These are phyloP conservation scores for Gerris lacustris DNA, from an alignment of 2,888 invertebrate species.

Conservation along the genomic window DNA sequence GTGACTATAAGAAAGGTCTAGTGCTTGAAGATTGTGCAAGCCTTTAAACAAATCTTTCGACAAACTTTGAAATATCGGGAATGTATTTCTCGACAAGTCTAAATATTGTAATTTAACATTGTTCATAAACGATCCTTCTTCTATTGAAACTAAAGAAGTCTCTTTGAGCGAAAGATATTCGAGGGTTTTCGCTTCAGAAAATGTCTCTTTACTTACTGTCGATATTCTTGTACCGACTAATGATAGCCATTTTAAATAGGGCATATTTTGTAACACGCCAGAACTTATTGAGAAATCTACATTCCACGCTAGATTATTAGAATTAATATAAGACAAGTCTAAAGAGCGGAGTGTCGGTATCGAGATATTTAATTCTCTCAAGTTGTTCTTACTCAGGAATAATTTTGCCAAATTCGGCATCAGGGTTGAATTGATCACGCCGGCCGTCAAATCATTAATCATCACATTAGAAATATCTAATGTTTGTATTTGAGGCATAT, in stretches of 20 bases:
- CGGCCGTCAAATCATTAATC: constrained; percentile 40
- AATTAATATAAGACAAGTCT: neutral
- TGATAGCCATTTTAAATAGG: neutral
- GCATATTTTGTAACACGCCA: neutral
- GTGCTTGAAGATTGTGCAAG: neutral
- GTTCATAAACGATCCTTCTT: neutral
- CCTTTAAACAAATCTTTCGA: neutral
- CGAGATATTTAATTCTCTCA: constrained; percentile 29
- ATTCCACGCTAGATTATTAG: neutral
- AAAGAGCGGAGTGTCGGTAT: neutral
- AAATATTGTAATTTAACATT: neutral
- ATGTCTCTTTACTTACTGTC: neutral
- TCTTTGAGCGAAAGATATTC: neutral
- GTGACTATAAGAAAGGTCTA: neutral
- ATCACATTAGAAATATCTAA: constrained; percentile 46
- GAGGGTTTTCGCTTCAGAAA: neutral
- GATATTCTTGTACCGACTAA: neutral
- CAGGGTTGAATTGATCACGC: constrained; percentile 40
- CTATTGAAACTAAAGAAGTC: neutral
- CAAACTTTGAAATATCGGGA: neutral
- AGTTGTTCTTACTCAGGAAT: constrained; percentile 43
- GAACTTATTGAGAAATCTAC: neutral
- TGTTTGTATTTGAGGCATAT: constrained; percentile 43
- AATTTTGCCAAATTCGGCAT: constrained; percentile 45
- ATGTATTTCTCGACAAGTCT: neutral